phyloP scores from a whole-genome alignment of 2,888 invertebrate genomes.

The Ochropleura plecta region DNA sequence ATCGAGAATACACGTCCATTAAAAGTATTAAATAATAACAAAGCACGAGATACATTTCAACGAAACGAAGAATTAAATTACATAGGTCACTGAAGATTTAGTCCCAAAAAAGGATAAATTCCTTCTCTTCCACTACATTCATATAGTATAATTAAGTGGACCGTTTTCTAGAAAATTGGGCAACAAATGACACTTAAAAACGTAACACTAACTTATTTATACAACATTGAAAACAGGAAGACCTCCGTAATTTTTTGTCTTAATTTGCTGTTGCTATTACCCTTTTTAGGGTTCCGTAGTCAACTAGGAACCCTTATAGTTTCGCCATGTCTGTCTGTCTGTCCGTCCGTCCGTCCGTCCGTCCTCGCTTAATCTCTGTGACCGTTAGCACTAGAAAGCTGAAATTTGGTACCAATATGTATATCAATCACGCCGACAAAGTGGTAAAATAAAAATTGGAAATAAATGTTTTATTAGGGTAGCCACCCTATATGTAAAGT shows the following conservation, averaged over 20 bases:
- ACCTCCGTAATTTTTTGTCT: background rate
- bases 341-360: no score
- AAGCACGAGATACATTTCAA: background rate
- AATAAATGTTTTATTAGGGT: no score
- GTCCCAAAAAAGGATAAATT: conserved; percentile 17
- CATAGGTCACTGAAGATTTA: conserved; percentile 7
- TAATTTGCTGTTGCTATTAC: background rate
- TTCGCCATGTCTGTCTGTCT: no score
- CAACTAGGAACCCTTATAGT: no score
- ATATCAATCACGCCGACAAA: no score
- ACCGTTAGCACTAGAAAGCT: no score
- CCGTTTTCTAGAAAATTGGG: conserved; percentile 32
- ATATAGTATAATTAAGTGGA: conserved; percentile 31
- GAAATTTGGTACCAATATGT: no score
- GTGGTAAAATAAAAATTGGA: no score
- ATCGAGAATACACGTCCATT: background rate
- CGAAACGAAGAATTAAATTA: conserved; percentile 24
- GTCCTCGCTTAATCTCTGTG: no score
- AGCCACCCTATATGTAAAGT: no score
- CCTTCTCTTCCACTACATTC: conserved; percentile 18
- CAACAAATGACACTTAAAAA: conserved; percentile 35
- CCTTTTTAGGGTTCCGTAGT: no score
- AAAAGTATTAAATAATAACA: background rate
- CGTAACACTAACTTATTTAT: conserved; percentile 16
- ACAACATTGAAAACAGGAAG: background rate